Evolutionary conservation across 2,888 invertebrate genomes (phyloP), one percentile per base, ranked within the genome.

Genomic region (Heteropelma amictum): DNA sequence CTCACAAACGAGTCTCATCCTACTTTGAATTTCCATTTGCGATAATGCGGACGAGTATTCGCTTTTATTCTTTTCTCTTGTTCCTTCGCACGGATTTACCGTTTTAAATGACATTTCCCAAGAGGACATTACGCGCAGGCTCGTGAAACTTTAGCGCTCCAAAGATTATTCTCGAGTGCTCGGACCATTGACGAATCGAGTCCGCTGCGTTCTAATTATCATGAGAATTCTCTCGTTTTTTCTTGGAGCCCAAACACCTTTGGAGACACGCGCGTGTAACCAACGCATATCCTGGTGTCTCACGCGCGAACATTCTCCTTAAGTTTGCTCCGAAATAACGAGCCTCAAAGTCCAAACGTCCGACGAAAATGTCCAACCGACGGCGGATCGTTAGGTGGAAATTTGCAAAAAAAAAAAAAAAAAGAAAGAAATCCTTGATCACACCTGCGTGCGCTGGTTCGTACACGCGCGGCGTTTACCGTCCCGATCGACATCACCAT

Each of bases 1-100:
- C n/a, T n/a, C n/a, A n/a, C n/a, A 58, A 60, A 77, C 54, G 45
- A 60, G n/a, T 45, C 74, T 53, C 65, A 30, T 47, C 68, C 76
- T 28, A n/a, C n/a, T n/a, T n/a, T n/a, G n/a, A n/a, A n/a, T n/a
- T n/a, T n/a, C n/a, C n/a, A n/a, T n/a, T n/a, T n/a, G n/a, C 42
- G 38, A 35, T 10, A 51, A 38, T 54, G 26, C 26, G 12, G 7
- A 35, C 40, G 26, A 38, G 53, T 21, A 47, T 49, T 64, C 23
- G 17, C 35, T 14, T 38, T 38, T n/a, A n/a, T 33, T 38, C n/a
- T 10, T 49, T 12, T 14, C 19, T 26, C 14, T 26, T 53, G 56
- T 56, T 6, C 30, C 28, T 35, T 5, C 17, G 1, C 35, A 7
- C 26, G 23, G 10, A 14, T 7, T 17, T 5, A 38, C 12, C 2